Evolutionary conservation across 1,140 invertebrate species (phyloP).

Genomic region (Lutraria rhynchaena): DNA sequence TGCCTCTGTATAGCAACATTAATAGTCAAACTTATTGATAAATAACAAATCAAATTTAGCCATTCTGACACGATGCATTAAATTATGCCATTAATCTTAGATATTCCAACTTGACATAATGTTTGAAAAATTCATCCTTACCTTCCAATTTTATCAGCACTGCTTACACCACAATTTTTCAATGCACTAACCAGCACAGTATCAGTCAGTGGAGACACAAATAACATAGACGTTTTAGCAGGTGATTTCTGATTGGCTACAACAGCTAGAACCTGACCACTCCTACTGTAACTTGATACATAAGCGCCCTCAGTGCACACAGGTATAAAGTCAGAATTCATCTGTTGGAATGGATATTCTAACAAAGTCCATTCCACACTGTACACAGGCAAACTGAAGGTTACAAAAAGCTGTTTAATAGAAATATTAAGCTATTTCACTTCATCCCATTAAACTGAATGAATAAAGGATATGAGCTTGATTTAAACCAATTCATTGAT

Average conservation of each 20-base stretch:
- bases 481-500: no score
- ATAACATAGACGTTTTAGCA: conserved; percentile 72
- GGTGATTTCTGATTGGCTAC: conserved; percentile 79
- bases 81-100: no score
- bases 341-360: conserved; percentile 71
- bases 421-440: no score
- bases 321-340: conserved; percentile 69
- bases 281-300: conserved; percentile 70
- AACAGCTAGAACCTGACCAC: conserved; percentile 79
- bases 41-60: no score
- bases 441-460: no score
- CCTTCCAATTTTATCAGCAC: conserved; percentile 71
- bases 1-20: no score
- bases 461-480: no score
- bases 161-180: conserved; percentile 75
- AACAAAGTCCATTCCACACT: conserved; percentile 71
- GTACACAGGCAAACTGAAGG: conserved; percentile 54
- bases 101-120: no score
- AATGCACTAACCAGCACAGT: conserved; percentile 73
- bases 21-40: no score
- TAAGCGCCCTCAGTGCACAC: conserved; percentile 71
- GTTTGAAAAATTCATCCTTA: no score
- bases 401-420: no score
- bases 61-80: no score
- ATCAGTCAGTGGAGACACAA: conserved; percentile 77